Percentiles rank a stretch among this genome's conserved stretches.
These are phyloP conservation scores for Apis dorsata DNA, from an alignment of 1,140 invertebrate species.

Conservation along the genomic window DNA sequence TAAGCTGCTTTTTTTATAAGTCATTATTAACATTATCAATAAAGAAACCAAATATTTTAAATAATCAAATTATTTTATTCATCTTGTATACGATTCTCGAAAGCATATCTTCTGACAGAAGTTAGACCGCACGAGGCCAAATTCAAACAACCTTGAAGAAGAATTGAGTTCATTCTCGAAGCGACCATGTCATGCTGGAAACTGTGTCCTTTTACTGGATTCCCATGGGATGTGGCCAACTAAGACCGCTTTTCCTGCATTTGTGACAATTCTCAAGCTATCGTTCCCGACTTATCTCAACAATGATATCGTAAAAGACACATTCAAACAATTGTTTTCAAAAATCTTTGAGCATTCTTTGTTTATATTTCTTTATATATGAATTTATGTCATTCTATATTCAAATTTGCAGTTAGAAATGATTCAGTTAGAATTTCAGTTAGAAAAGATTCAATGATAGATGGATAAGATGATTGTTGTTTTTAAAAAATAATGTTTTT, in stretches of 20 bases:
- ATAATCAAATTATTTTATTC: too few relatives aligned
- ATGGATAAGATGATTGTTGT: neutral
- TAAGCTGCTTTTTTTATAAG: too few relatives aligned
- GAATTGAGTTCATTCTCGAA: conserved; percentile 11
- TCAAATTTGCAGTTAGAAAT: too few relatives aligned
- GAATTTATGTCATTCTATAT: neutral
- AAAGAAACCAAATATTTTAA: too few relatives aligned
- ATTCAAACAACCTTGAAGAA: conserved; percentile 22
- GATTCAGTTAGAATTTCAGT: too few relatives aligned
- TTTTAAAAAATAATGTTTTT: neutral
- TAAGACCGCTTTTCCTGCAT: conserved; percentile 29
- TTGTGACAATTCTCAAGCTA: neutral
- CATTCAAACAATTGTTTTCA: conserved; percentile 1
- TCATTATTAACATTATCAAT: too few relatives aligned
- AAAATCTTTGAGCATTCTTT: neutral
- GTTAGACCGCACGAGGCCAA: neutral
- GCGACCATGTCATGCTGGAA: neutral
- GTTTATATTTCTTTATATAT: neutral
- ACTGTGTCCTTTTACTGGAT: conserved; percentile 1
- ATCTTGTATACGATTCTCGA: neutral
- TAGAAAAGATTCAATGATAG: too few relatives aligned
- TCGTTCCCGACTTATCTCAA: conserved; percentile 22
- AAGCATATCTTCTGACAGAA: neutral
- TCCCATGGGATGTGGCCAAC: conserved; percentile 22
- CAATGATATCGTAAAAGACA: conserved; percentile 24